A percentile compares a stretch with the other conserved stretches of the same genome.
phyloP scores from a whole-genome alignment of 2,113 vertebrate genomes.

The Ovis canadensis region DNA sequence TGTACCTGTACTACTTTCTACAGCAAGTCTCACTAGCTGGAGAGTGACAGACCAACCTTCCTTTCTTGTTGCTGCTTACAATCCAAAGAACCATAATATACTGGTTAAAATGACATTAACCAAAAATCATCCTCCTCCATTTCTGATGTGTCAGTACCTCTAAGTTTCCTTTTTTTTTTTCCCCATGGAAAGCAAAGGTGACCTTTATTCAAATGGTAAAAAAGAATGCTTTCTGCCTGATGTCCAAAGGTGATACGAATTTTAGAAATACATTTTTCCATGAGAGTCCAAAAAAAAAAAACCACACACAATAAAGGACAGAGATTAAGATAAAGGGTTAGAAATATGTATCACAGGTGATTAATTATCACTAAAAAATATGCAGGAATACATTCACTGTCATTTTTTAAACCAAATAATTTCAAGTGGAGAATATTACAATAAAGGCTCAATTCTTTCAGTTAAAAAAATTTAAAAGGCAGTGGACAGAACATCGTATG shows the following conservation, averaged over 20 bases:
- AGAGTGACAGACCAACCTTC: too few relatives aligned
- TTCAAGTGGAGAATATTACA: neutral
- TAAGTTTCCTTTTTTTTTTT: neutral
- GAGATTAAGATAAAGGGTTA: neutral
- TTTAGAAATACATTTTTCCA: neutral
- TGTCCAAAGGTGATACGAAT: neutral
- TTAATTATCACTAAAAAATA: neutral
- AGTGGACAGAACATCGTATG: neutral
- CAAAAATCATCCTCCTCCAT: neutral
- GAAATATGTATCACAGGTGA: neutral
- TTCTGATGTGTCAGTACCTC: neutral
- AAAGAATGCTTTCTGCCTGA: neutral
- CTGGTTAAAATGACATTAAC: neutral
- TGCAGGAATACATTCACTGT: neutral
- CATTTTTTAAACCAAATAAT: neutral
- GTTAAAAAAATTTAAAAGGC: neutral
- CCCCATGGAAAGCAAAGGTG: neutral
- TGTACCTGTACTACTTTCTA: accelerated
- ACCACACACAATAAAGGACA: neutral
- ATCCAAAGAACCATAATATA: neutral
- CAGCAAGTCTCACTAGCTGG: neutral
- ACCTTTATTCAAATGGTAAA: neutral
- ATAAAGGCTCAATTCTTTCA: neutral
- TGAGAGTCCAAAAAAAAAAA: neutral
- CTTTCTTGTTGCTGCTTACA: neutral